phyloP scores from a whole-genome alignment of 1,140 invertebrate species.

The Teleopsis dalmanni region DNA sequence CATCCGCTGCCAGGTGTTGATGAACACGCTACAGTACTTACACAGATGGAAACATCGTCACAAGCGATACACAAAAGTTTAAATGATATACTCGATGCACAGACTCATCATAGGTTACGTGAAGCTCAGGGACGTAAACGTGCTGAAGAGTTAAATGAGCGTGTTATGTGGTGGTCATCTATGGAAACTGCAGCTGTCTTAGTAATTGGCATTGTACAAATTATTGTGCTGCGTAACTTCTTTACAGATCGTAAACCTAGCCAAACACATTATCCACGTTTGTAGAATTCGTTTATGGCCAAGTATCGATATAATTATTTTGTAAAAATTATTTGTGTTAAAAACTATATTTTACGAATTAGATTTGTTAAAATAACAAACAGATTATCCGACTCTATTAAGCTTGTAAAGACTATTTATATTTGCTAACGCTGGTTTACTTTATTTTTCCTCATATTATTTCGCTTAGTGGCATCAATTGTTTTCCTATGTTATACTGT shows the following conservation, averaged over 20 bases:
- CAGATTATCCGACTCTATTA: no score
- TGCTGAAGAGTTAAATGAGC: constrained; percentile 91
- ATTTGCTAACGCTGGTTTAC: no score
- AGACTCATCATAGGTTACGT: constrained; percentile 91
- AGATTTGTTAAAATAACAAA: no score
- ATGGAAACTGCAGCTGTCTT: constrained; percentile 81
- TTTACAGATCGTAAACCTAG: constrained; percentile 77
- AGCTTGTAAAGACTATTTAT: no score
- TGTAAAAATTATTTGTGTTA: no score
- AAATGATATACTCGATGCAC: constrained; percentile 81
- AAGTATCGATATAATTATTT: no score
- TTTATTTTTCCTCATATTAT: no score
- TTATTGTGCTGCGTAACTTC: constrained; percentile 88
- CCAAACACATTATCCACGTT: constrained; percentile 30
- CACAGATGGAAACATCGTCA: constrained; percentile 90
- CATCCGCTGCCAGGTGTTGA: constrained; percentile 73
- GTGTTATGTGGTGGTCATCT: constrained; percentile 88
- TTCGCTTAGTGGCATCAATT: no score
- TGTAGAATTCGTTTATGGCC: constrained; percentile 17
- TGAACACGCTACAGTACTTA: constrained; percentile 89
- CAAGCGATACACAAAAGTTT: constrained; percentile 83
- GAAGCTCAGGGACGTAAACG: constrained; percentile 88
- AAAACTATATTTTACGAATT: no score
- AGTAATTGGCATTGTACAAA: constrained; percentile 78
- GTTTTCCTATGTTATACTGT: no score